Base-by-base conservation (phyloP, 2,888 invertebrate species). In the Ligdia adustata region DNA sequence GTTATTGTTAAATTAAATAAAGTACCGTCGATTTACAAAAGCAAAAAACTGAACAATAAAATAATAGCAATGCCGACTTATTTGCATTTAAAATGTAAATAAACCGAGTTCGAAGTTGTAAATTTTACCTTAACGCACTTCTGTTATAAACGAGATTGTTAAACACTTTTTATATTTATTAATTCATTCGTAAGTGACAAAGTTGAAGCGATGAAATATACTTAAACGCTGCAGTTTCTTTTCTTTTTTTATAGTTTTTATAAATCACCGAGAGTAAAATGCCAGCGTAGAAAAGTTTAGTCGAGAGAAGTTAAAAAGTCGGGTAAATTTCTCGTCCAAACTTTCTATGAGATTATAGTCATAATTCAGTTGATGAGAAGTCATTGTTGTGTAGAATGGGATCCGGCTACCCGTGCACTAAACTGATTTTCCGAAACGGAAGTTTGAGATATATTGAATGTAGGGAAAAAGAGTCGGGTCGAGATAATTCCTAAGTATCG, bases 321-420 rank as follows among this genome's bases (percentile, higher is more conserved):
- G 74, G 67, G 72, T 81, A 76, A 81, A 81, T 79, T 83, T n/a
- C 75, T 72, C 70, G 65, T 62, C 61, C 66, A 62, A 83, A 83
- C 75, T 82, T 86, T 84, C 74, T 72, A 77, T 77, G 72, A 79
- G 80, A 87, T 83, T 82, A 82, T 86, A 85, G 79, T 81, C 73
- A 79, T 84, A 82, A 84, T 84, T 79, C 1, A 79, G 78, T 81
- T 78, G 77, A 86, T 80, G 79, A 81, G 18, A 4, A 24, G 15
- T 20, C 27, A 46, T 51, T 77, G 22, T 32, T 33, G 15, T 43
- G 33, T 27, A 43, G 34, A 32, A 28, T 33, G 38, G 43, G 38
- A 48, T n/a, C 28, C 9, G 15, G 41, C 20, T 32, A 31, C 20
- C 28, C 65, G 70, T 70, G 75, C 66, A 69, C 66, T 71, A 60